Evolutionary conservation across 2,113 vertebrate genomes (phyloP).

Genomic region (Monopterus albus): DNA sequence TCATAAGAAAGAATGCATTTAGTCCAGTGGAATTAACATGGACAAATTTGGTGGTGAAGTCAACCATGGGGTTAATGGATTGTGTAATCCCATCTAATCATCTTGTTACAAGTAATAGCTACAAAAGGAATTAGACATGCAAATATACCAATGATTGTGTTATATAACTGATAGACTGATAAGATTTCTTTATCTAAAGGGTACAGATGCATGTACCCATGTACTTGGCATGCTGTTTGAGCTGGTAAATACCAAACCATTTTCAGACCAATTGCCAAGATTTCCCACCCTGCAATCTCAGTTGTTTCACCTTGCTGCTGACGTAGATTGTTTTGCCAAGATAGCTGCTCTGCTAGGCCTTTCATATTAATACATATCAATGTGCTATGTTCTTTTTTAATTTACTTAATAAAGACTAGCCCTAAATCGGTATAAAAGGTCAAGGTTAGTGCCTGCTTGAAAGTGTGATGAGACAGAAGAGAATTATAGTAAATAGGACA

Average conservation of each 20-base stretch:
- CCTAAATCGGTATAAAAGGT: conserved; percentile 1
- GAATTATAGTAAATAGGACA: too few relatives aligned
- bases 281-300: conserved; percentile 48
- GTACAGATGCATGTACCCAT: conserved; percentile 12
- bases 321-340: conserved; percentile 42
- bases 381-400: too few relatives aligned
- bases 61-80: background rate
- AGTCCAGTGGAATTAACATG: background rate
- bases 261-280: conserved; percentile 52
- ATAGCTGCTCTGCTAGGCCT: conserved; percentile 45
- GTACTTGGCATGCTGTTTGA: conserved; percentile 12
- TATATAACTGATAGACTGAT: conserved; percentile 1
- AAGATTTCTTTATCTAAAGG: conserved; percentile 12
- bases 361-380: too few relatives aligned
- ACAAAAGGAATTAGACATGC: background rate
- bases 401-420: too few relatives aligned
- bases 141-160: background rate
- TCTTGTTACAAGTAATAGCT: background rate
- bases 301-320: conserved; percentile 56
- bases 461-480: too few relatives aligned
- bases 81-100: background rate
- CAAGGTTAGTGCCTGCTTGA: conserved; percentile 46
- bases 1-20: background rate
- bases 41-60: background rate
- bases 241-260: conserved; percentile 48